phyloP scores from a whole-genome alignment of 2,888 invertebrate genomes.

The Chrysodeixis includens region DNA sequence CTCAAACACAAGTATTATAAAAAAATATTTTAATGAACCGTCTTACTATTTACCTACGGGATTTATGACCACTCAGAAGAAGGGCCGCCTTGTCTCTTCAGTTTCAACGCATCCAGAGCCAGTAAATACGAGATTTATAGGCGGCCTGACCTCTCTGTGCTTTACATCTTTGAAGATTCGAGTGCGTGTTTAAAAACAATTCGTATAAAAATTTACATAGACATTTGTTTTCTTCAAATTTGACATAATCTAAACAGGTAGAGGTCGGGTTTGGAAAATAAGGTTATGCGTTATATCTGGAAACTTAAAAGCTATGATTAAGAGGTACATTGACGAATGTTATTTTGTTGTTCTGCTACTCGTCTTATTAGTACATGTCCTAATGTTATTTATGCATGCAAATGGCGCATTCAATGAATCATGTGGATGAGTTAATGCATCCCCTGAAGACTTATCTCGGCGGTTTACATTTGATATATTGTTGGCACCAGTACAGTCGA shows the following conservation, averaged over 20 bases:
- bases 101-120: slow-evolving; percentile 9
- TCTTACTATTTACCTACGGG: slow-evolving; percentile 33
- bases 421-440: slow-evolving; percentile 55
- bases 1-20: slow-evolving; percentile 48
- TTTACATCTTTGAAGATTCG: slow-evolving; percentile 9
- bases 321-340: slow-evolving; percentile 1
- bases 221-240: slow-evolving; percentile 39
- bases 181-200: slow-evolving; percentile 15
- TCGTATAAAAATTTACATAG: slow-evolving; percentile 21
- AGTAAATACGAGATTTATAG: slow-evolving; percentile 39
- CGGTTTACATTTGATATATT: slow-evolving; percentile 44
- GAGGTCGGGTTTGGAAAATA: slow-evolving; percentile 28
- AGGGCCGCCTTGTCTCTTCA: slow-evolving; percentile 14
- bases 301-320: slow-evolving; percentile 26
- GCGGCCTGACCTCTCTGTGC: slow-evolving; percentile 24
- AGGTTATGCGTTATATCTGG: slow-evolving; percentile 20
- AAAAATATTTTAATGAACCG: slow-evolving; percentile 53
- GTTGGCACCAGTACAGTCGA: slow-evolving; percentile 33
- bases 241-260: slow-evolving; percentile 12
- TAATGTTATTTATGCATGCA: slow-evolving; percentile 45
- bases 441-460: slow-evolving; percentile 42
- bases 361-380: slow-evolving; percentile 11
- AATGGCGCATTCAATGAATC: slow-evolving; percentile 52
- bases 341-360: slow-evolving; percentile 2
- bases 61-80: slow-evolving; percentile 24